Evolutionary conservation across 2,888 invertebrate species (phyloP).

Genomic region (Molanna angustata): DNA sequence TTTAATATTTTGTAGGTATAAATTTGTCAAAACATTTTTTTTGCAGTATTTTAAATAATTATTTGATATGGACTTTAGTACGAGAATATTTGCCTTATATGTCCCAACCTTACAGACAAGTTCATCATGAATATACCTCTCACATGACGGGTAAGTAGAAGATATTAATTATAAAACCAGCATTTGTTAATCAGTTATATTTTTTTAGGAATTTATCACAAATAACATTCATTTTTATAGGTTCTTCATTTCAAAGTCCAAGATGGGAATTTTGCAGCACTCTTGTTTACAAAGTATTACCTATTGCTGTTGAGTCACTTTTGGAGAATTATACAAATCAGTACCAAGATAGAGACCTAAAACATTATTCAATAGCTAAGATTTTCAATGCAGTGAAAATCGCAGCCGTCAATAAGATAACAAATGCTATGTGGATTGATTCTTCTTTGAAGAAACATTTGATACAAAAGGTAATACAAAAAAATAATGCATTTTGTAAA

Average conservation of each 20-base stretch:
- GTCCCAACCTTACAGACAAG: constrained; percentile 40
- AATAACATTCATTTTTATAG: constrained; percentile 5
- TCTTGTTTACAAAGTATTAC: constrained; percentile 18
- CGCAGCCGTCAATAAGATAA: constrained; percentile 13
- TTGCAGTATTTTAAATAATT: constrained; percentile 54
- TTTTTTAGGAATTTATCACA: not conserved
- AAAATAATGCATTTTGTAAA: not conserved
- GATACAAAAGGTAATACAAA: constrained; percentile 18
- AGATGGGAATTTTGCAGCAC: constrained; percentile 25
- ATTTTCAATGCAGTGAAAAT: no score
- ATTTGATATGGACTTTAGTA: constrained; percentile 58
- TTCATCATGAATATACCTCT: constrained; percentile 11
- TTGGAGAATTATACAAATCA: constrained; percentile 1
- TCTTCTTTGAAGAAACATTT: constrained; percentile 5
- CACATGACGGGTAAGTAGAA: constrained; percentile 17
- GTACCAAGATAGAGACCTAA: not conserved
- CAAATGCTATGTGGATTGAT: constrained; percentile 13
- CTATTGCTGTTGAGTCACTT: constrained; percentile 15
- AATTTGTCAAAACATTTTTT: no score
- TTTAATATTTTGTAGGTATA: no score
- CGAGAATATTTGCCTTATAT: constrained; percentile 54
- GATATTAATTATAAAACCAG: not conserved
- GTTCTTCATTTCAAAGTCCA: constrained; percentile 7
- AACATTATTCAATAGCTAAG: no score
- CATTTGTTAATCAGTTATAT: not conserved